Base-by-base conservation (phyloP, 2,797 vertebrate species). In the Anomalospiza imberbis region DNA sequence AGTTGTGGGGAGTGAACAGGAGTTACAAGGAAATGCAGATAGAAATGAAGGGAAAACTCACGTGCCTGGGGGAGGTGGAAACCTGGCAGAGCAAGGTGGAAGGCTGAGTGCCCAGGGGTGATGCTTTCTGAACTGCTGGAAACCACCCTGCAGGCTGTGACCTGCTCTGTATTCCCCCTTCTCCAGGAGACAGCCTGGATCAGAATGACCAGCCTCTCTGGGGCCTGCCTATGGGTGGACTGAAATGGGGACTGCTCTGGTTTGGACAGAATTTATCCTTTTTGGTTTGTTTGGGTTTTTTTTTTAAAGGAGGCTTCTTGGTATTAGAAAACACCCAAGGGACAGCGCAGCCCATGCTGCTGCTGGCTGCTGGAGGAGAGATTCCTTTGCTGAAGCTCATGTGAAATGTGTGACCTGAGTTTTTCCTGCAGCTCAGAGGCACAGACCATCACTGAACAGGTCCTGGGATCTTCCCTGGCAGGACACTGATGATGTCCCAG, bases 321-420 rank as follows among this genome's bases (percentile, higher is more conserved):
- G 5, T 53, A 4, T 58, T 31, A 54, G 36, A 45, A 18, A 47
- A 44, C 10, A 57, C 6, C 3, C 0, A 0, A 40, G 34, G 13
- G 0, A 9, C 17, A 58, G 47, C 15, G 3, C 40, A 51, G 55
- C 16, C 10, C 0, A 1, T 36, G 31, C 31, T 38, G n/a, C 40
- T 12, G 2, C 14, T 29, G 44, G 10, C 13, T 83, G 57, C 50
- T 8, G 19, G 34, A 67, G 45, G 42, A 57, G 21, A 0, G 2
- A 51, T 17, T 76, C 51, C 28, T 70, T 28, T 84, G 71, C 38
- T 73, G 67, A 58, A 89, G 50, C n/a, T 68, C 22, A 0, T 0
- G 6, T 12, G 25, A 70, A 57, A 26, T 9, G 8, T 36, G 28
- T 0, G 6, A 50, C 22, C 25, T 18, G 29, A 58, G 21, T 25